These are phyloP conservation scores for Cosmia trapezina DNA, from an alignment of 2,888 invertebrate species.

Conservation along the genomic window DNA sequence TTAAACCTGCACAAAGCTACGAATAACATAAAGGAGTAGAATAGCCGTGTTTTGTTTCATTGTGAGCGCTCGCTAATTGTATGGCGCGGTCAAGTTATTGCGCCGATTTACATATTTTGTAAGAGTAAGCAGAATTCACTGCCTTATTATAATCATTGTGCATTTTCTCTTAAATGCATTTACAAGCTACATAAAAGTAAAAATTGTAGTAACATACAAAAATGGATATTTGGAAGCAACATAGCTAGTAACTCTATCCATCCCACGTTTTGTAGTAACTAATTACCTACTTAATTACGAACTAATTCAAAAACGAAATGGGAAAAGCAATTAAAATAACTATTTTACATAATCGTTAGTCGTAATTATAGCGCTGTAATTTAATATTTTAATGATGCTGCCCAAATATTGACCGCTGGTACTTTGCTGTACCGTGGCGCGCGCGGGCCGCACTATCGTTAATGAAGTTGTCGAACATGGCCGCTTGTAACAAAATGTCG, in stretches of 20 bases:
- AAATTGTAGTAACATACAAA: background rate
- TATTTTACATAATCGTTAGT: conserved; percentile 26
- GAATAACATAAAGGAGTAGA: conserved; percentile 33
- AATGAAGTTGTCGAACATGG: conserved; percentile 52
- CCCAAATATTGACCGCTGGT: conserved; percentile 43
- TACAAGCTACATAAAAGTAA: background rate
- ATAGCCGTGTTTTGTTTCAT: conserved; percentile 39
- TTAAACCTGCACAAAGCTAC: conserved; percentile 28
- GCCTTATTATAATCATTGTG: background rate
- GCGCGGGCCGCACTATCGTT: conserved; percentile 42
- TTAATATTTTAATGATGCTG: conserved; percentile 58
- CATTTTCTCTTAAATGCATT: background rate
- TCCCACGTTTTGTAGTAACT: background rate
- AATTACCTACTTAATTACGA: conserved; percentile 4
- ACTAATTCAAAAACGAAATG: conserved; percentile 9
- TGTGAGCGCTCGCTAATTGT: conserved; percentile 18
- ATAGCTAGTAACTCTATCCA: background rate
- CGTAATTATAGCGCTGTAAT: conserved; percentile 44
- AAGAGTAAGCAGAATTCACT: background rate
- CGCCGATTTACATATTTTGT: conserved; percentile 17
- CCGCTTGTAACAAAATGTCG: conserved; percentile 58
- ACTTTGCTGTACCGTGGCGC: background rate
- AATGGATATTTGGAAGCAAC: background rate
- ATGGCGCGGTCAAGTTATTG: too few species aligned
- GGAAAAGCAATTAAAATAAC: conserved; percentile 23